Evolutionary conservation across 2,797 vertebrate genomes (phyloP).

Genomic region (Sebastes flavidus): DNA sequence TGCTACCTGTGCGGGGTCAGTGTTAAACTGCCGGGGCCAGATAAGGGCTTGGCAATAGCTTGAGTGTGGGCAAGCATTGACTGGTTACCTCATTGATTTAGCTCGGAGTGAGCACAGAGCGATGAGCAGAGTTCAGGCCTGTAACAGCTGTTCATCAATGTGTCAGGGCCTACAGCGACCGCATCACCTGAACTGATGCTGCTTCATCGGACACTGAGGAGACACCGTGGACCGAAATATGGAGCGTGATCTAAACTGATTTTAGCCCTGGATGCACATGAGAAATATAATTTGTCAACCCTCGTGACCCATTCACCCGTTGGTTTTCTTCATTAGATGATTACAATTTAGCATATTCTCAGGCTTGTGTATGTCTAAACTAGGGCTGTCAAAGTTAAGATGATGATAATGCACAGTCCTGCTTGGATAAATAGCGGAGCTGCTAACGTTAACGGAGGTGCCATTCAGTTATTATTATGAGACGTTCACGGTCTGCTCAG

Average conservation of each 20-base stretch:
- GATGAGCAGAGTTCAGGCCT: constrained; percentile 67
- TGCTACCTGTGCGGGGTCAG: constrained; percentile 78
- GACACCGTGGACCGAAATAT: not conserved
- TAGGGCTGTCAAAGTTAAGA: too few species aligned
- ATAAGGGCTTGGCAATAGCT: constrained; percentile 73
- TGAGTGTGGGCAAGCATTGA: constrained; percentile 68
- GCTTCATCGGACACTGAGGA: not conserved
- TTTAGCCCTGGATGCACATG: not conserved
- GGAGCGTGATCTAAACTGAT: not conserved
- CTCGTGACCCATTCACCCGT: not conserved
- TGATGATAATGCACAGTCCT: too few species aligned
- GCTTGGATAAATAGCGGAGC: too few species aligned
- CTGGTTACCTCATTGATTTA: constrained; percentile 76
- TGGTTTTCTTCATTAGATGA: not conserved
- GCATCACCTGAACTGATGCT: not conserved
- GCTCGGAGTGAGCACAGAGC: constrained; percentile 57
- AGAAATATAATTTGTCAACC: not conserved
- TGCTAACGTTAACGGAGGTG: too few species aligned
- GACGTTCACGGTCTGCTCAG: too few species aligned
- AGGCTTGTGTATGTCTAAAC: not conserved
- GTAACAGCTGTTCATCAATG: constrained; percentile 73
- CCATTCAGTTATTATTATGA: too few species aligned
- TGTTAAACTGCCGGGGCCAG: constrained; percentile 76
- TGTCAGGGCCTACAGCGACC: constrained; percentile 47
- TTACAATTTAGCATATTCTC: not conserved